Evolutionary conservation across 2,888 invertebrate species (phyloP).

Genomic region (Nysson spinosus): DNA sequence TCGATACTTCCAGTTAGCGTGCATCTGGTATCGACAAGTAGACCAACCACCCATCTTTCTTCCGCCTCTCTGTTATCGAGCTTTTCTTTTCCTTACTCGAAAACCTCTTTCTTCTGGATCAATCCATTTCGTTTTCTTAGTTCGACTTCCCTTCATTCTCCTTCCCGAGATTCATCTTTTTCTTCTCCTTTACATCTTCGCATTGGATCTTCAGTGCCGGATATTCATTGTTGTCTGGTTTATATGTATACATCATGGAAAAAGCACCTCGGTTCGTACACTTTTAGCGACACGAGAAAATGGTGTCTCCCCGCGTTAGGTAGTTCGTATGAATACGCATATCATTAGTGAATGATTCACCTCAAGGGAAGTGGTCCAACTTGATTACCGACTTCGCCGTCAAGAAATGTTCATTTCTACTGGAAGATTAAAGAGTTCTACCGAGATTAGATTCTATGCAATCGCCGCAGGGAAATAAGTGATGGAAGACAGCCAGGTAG

Average conservation of each 20-base stretch:
- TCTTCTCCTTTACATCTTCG: slow-evolving; percentile 20
- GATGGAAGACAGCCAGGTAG: too few relatives aligned
- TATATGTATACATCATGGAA: too few relatives aligned
- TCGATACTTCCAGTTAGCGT: slow-evolving; percentile 63
- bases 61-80: slow-evolving; percentile 2
- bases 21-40: slow-evolving; percentile 67
- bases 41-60: slow-evolving; percentile 21
- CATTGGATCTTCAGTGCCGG: too few relatives aligned
- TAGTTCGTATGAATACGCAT: not conserved
- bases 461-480: too few relatives aligned
- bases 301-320: slow-evolving; percentile 16
- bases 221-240: too few relatives aligned
- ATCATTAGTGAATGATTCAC: not conserved
- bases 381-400: slow-evolving; percentile 14
- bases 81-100: slow-evolving; percentile 16
- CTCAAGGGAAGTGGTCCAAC: slow-evolving; percentile 14
- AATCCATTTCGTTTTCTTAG: slow-evolving; percentile 2
- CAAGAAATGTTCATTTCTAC: too few relatives aligned
- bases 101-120: slow-evolving; percentile 8
- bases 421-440: too few relatives aligned
- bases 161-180: not conserved
- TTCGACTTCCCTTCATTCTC: not conserved
- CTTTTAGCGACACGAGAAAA: slow-evolving; percentile 4
- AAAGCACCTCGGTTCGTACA: slow-evolving; percentile 3
- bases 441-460: not conserved